These are phyloP conservation scores for Hirtodrosophila duncani DNA, from an alignment of 2,888 invertebrate species.

Conservation along the genomic window DNA sequence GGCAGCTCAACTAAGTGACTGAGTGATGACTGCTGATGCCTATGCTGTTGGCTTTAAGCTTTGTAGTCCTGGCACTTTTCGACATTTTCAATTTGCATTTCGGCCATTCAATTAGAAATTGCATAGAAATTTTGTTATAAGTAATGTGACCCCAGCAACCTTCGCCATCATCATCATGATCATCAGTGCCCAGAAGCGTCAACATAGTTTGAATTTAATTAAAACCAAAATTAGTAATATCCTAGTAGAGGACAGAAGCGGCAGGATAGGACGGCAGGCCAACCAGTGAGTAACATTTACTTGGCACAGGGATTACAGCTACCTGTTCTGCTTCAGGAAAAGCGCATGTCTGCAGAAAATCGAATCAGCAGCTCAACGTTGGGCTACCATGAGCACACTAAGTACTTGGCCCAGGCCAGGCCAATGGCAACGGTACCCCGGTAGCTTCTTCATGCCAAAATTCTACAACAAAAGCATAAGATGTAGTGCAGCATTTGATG, in stretches of 20 bases:
- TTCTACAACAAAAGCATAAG: conserved; percentile 67
- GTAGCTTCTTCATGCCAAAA: conserved; percentile 56
- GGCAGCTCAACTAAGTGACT: conserved; percentile 18
- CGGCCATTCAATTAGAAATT: conserved; percentile 61
- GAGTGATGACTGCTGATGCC: conserved; percentile 21
- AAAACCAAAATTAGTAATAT: conserved; percentile 69
- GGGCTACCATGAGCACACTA: not conserved
- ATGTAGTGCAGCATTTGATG: conserved; percentile 70
- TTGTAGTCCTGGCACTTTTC: conserved; percentile 13
- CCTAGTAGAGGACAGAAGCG: conserved; percentile 5
- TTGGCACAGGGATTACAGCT: conserved; percentile 58
- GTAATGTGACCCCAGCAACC: conserved; percentile 36
- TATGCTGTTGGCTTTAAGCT: conserved; percentile 14
- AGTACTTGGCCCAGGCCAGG: conserved; percentile 15
- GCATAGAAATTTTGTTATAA: conserved; percentile 46
- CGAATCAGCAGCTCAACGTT: conserved; percentile 63
- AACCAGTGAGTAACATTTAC: conserved; percentile 54
- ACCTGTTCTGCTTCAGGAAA: conserved; percentile 30
- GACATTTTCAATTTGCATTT: conserved; percentile 58
- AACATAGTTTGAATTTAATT: conserved; percentile 75
- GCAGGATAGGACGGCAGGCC: conserved; percentile 2
- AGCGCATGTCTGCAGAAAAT: conserved; percentile 75
- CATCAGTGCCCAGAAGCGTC: conserved; percentile 43
- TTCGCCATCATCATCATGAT: conserved; percentile 40
- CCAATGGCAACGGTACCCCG: conserved; percentile 1